Conservation (phyloP, 2,113 vertebrate genomes). For the Orycteropus afer region DNA sequence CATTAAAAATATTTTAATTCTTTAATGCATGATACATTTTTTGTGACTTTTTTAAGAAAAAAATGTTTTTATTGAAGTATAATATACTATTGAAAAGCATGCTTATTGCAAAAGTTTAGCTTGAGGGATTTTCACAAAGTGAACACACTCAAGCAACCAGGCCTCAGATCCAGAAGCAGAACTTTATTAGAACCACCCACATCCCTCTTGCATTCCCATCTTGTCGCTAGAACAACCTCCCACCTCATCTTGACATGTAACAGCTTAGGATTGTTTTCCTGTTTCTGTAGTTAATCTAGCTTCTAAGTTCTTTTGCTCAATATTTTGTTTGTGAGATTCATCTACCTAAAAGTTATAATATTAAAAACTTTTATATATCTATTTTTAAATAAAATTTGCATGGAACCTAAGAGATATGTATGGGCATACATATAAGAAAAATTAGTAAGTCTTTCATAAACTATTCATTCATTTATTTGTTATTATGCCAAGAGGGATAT, state of each 20-base stretch:
- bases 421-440: background rate
- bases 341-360: background rate
- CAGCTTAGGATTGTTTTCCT: background rate
- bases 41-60: background rate
- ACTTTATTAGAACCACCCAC: background rate
- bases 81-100: background rate
- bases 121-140: background rate
- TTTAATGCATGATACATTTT: background rate
- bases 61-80: background rate
- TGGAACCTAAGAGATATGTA: background rate
- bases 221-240: background rate
- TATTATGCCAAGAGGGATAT: background rate
- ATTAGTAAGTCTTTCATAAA: background rate
- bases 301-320: background rate
- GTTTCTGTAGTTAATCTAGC: background rate
- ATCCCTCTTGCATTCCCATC: background rate
- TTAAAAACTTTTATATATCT: background rate
- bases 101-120: background rate
- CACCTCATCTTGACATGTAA: too few relatives aligned
- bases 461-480: background rate
- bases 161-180: background rate
- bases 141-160: background rate
- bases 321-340: background rate
- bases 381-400: background rate
- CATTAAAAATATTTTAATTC: background rate